Evolutionary conservation across 2,888 invertebrate species (phyloP), one percentile per base, ranked within the genome.

Genomic region (Ligdia adustata): DNA sequence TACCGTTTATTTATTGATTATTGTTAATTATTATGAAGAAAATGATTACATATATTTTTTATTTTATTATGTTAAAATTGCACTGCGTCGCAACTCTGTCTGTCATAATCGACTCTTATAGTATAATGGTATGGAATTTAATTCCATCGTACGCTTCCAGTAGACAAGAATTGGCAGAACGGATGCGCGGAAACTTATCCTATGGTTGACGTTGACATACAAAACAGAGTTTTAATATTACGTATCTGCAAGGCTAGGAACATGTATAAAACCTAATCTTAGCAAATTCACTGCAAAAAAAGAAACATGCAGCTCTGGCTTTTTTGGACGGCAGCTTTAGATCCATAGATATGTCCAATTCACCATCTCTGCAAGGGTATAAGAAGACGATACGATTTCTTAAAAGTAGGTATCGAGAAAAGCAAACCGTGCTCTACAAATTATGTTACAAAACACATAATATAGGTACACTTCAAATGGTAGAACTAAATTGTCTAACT

Each of bases 401-500:
- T 84, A 83, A 82, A 75, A 75, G 78, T 70, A 72, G 66, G 76
- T 73, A 81, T 57, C 47, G 31, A 87, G 86, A 88, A 81, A 87
- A 88, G 85, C 84, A 81, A 79, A 89, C 89, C 89, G 89, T 89
- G 89, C 89, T 89, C 84, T 82, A 79, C 80, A 75, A 75, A 75
- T 63, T 79, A 82, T 79, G 75, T 70, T 85, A 85, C 83, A 87
- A 69, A 72, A 74, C 62, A 44, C 31, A 40, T n/a, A n/a, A n/a
- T n/a, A n/a, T 35, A 20, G 35, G 71, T 74, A 71, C 74, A 74
- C 69, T 69, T 64, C 62, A 61, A 62, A 61, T 62, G 69, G 64
- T 72, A 73, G 73, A 79, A 77, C 75, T 77, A 84, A 69, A 75
- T 54, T 65, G 72, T 71, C 52, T 80, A 80, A 82, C 75, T 70